Base-by-base conservation (phyloP, 1,140 invertebrate species). In the Drosophila busckii region DNA sequence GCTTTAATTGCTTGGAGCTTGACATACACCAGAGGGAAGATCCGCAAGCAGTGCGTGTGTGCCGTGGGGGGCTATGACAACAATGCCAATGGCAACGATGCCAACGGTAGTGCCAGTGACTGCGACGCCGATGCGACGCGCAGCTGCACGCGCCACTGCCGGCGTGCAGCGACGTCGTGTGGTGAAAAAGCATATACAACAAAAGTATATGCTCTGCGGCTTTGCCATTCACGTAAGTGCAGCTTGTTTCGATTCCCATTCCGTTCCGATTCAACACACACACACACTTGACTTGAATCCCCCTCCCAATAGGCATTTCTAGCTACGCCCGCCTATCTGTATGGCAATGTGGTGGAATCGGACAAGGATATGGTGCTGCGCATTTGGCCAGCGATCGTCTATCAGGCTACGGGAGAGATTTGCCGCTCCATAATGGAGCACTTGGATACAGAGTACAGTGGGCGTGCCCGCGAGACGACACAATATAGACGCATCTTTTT, bases 121-220 rank as follows among this genome's bases (percentile, higher is more conserved):
- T 6, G 29, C 19, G 5, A 8, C 35, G 6, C 25, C 66, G 2
- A 60, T 82, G 4, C 70, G 76, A 4, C 55, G 76, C 1, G 37
- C 64, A 29, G 64, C 63, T 8, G 67, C 78, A 32, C 53, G 78
- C 1, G 78, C 84, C 41, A 86, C 84, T 10, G 84, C 84, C 19
- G 84, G 85, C 8, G 71, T 87, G 12, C 84, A 86, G 16, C 44
- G 85, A 9, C 78, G 80, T 19, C 73, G 85, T 3, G 82, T 87
- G 38, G 71, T 87, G 41, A 87, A 87, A 54, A 87, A 87, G 61
- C 85, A 87, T 48, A 85, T 87, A 37, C 85, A 87, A 65, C 85
- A 87, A 45, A 87, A 87, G 75, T 87, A 87, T 52, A 80, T 87
- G 71, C 70, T 87, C 59, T 87, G 85, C 75, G 85, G 85, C 26